Conservation (phyloP, 2,888 invertebrate species). For the Hydroisotoma schaefferi region DNA sequence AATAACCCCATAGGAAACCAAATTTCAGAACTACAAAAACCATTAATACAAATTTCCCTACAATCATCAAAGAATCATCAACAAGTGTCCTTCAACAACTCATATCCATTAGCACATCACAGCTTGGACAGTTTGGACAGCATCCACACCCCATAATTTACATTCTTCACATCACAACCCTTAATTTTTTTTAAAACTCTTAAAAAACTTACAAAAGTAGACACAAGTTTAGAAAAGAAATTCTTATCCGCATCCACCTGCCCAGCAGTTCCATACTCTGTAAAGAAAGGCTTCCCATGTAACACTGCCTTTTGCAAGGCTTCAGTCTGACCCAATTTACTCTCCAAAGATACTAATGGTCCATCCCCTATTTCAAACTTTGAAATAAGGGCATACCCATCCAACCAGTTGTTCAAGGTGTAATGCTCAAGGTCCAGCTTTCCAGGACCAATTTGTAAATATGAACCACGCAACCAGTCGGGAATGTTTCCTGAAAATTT, state of each 20-base stretch:
- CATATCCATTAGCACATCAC: too few species aligned
- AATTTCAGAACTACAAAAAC: too few species aligned
- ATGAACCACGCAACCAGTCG: slow-evolving; percentile 53
- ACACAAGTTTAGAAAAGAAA: slow-evolving; percentile 52
- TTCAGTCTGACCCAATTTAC: slow-evolving; percentile 53
- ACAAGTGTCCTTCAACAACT: too few species aligned
- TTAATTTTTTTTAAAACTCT: background rate
- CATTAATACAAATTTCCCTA: too few species aligned
- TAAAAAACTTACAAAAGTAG: background rate
- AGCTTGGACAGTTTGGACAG: too few species aligned
- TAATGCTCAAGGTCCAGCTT: slow-evolving; percentile 53
- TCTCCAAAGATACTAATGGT: slow-evolving; percentile 51
- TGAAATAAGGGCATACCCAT: slow-evolving; percentile 55
- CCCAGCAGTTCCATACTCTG: slow-evolving; percentile 55
- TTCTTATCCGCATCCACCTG: slow-evolving; percentile 56
- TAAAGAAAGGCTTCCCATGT: slow-evolving; percentile 53
- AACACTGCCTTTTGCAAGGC: slow-evolving; percentile 53
- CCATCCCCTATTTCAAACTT: slow-evolving; percentile 51
- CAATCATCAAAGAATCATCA: too few species aligned
- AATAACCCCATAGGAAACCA: too few species aligned
- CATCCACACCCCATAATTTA: too few species aligned
- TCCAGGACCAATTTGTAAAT: slow-evolving; percentile 56
- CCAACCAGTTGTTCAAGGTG: slow-evolving; percentile 54
- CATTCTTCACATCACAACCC: too few species aligned
- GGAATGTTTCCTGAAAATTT: slow-evolving; percentile 53